Evolutionary conservation across 2,797 vertebrate genomes (phyloP).

Genomic region (Poliocrania exsul): DNA sequence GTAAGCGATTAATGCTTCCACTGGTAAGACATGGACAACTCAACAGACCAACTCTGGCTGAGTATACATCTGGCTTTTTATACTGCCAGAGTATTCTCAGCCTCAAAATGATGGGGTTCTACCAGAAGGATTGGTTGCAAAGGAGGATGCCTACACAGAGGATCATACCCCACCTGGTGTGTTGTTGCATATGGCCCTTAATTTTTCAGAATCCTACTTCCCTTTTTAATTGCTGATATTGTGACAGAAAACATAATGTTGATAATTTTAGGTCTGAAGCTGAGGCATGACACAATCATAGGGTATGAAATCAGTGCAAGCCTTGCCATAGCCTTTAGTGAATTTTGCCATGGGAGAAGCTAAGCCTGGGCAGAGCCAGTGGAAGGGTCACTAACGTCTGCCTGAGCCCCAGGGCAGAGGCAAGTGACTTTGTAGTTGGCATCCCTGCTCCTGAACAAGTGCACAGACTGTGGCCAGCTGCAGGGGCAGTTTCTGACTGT

Average conservation of each 20-base stretch:
- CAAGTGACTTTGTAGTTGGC: neutral
- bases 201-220: neutral
- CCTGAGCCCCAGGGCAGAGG: fast-evolving
- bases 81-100: neutral
- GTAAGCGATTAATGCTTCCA: neutral
- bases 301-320: neutral
- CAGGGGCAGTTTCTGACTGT: neutral
- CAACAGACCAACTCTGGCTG: neutral
- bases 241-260: neutral
- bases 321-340: neutral
- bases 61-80: neutral
- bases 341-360: neutral
- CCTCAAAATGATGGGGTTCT: neutral
- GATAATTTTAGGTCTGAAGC: neutral
- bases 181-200: neutral
- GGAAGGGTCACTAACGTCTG: neutral
- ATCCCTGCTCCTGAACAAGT: neutral
- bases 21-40: neutral
- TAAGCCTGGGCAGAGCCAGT: neutral
- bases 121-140: neutral
- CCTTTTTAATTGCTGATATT: neutral
- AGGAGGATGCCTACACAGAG: neutral
- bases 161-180: neutral
- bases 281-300: neutral
- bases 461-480: neutral